Percentiles rank a stretch among this genome's conserved stretches.
Conservation (phyloP, 2,113 vertebrate genomes). For the Leiothrix lutea region DNA sequence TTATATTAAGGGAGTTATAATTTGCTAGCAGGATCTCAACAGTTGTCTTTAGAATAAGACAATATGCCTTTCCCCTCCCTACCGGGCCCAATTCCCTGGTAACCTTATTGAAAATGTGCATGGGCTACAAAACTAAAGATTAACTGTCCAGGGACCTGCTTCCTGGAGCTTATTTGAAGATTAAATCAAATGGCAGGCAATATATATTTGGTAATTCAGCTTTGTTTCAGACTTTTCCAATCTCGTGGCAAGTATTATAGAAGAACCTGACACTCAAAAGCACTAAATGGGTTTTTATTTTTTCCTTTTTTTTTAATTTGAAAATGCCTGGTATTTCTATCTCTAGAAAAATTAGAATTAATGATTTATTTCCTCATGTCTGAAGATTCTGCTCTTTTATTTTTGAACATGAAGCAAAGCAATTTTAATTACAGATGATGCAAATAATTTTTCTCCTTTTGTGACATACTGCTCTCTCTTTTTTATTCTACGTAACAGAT, state of each 20-base stretch:
- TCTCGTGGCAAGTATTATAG: constrained; percentile 53
- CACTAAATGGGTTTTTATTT: constrained; percentile 38
- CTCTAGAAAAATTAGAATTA: constrained; percentile 50
- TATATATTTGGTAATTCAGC: constrained; percentile 75
- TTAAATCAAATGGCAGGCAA: constrained; percentile 82
- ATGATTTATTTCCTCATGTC: constrained; percentile 60
- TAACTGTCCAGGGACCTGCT: constrained; percentile 78
- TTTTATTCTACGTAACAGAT: constrained; percentile 45
- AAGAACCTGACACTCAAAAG: constrained; percentile 55
- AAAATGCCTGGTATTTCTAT: constrained; percentile 52
- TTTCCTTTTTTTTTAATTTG: not conserved
- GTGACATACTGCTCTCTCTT: constrained; percentile 37
- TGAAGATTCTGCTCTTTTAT: constrained; percentile 42
- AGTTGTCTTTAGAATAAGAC: constrained; percentile 68
- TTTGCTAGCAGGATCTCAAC: constrained; percentile 56
- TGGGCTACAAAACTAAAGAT: constrained; percentile 80
- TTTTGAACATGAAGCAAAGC: constrained; percentile 50
- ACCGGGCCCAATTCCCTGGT: constrained; percentile 72
- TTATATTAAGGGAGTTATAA: constrained; percentile 57
- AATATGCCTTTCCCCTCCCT: constrained; percentile 63
- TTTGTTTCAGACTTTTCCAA: constrained; percentile 68
- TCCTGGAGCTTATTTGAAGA: constrained; percentile 80
- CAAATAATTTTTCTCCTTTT: constrained; percentile 8
- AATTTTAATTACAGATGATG: constrained; percentile 59
- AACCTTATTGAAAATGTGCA: constrained; percentile 80